Percentiles rank a stretch among this genome's conserved stretches.
These are phyloP conservation scores for Danio choprae DNA, from an alignment of 2,797 vertebrate genomes.

Conservation along the genomic window DNA sequence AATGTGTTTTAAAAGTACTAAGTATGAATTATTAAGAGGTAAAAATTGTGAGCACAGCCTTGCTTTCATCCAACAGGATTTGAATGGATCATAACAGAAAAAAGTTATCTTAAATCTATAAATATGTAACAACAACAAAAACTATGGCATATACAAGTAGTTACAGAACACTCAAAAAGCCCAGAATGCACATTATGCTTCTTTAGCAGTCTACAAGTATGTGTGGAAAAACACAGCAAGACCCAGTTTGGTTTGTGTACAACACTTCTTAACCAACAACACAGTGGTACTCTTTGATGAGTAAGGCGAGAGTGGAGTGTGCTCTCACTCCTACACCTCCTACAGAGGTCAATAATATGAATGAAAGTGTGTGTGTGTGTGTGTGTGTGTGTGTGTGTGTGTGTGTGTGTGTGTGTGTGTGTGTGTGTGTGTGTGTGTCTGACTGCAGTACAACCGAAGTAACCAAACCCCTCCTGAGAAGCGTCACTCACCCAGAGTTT, in stretches of 20 bases:
- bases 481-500: conserved; percentile 91
- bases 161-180: not conserved
- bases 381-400: not conserved
- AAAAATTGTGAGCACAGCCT: not conserved
- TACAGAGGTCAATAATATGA: conserved; percentile 18
- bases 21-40: not conserved
- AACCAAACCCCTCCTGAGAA: not conserved
- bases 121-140: not conserved
- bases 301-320: conserved; percentile 10
- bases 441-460: conserved; percentile 2
- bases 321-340: conserved; percentile 13
- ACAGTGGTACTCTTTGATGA: conserved; percentile 27
- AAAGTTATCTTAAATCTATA: not conserved
- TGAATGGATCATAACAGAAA: not conserved
- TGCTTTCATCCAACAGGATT: not conserved
- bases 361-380: not conserved
- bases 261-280: conserved; percentile 14
- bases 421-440: not conserved
- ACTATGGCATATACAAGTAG: not conserved
- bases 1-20: too few species aligned
- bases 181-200: not conserved
- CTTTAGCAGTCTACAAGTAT: not conserved
- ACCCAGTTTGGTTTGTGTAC: conserved; percentile 25
- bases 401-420: not conserved
- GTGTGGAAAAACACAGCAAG: not conserved